These are phyloP conservation scores for Aegithalos caudatus DNA, from an alignment of 2,113 vertebrate genomes.

Conservation along the genomic window DNA sequence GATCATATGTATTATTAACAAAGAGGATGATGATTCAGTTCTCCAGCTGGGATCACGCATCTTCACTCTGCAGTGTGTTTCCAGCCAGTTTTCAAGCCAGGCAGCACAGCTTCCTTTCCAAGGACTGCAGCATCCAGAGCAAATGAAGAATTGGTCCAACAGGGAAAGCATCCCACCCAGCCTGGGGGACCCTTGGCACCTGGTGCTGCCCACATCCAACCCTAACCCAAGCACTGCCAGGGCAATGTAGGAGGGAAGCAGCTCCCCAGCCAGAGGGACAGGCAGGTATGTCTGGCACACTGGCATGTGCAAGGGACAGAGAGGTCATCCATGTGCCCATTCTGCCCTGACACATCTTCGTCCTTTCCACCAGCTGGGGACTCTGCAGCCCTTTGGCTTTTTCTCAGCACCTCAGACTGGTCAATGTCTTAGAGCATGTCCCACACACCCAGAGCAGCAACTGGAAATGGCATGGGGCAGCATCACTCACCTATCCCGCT, in stretches of 20 bases:
- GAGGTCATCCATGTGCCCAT: background rate
- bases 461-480: background rate
- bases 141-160: background rate
- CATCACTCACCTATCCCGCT: conserved; percentile 82
- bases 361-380: background rate
- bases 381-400: background rate
- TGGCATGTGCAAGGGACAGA: background rate
- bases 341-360: background rate
- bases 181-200: background rate
- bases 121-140: background rate
- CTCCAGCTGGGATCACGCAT: background rate
- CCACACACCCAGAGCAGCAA: fast-evolving
- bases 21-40: background rate
- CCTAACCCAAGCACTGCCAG: background rate
- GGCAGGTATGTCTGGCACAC: background rate
- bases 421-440: background rate
- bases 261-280: background rate
- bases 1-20: background rate
- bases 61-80: background rate
- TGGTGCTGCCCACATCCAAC: background rate
- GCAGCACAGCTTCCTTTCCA: background rate
- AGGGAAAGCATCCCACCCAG: background rate
- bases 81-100: background rate
- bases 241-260: background rate
- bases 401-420: background rate